Conservation (phyloP, 2,888 invertebrate genomes). For the Tetramorium bicarinatum region DNA sequence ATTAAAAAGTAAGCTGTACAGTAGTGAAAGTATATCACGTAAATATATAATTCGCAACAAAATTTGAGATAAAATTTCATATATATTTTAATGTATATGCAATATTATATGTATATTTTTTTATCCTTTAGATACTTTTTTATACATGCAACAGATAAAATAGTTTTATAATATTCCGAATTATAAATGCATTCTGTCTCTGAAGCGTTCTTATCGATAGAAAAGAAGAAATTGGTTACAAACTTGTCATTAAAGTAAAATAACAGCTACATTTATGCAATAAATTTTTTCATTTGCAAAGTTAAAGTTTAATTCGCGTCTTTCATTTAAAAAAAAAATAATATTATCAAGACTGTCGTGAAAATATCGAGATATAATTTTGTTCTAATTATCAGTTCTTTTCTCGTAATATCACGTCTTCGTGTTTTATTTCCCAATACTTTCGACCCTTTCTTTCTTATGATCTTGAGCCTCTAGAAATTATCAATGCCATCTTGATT, state of each 20-base stretch:
- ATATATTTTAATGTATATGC: not conserved
- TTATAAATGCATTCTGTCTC: not conserved
- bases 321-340: constrained; percentile 11
- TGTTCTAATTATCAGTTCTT: not conserved
- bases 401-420: not conserved
- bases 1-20: not conserved
- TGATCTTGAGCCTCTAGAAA: constrained; percentile 42
- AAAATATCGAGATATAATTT: not conserved
- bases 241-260: constrained; percentile 6
- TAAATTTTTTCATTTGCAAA: not conserved
- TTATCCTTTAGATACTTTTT: no score
- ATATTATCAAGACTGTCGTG: not conserved
- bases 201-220: not conserved
- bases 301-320: not conserved
- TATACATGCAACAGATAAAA: not conserved
- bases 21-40: not conserved
- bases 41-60: not conserved
- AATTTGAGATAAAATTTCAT: not conserved
- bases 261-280: not conserved
- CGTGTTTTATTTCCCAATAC: constrained; percentile 1
- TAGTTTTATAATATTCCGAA: not conserved
- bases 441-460: not conserved
- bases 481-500: constrained; percentile 50
- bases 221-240: not conserved
- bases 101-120: not conserved